Conservation (phyloP, 2,113 vertebrate species). For the Centropristis striata region DNA sequence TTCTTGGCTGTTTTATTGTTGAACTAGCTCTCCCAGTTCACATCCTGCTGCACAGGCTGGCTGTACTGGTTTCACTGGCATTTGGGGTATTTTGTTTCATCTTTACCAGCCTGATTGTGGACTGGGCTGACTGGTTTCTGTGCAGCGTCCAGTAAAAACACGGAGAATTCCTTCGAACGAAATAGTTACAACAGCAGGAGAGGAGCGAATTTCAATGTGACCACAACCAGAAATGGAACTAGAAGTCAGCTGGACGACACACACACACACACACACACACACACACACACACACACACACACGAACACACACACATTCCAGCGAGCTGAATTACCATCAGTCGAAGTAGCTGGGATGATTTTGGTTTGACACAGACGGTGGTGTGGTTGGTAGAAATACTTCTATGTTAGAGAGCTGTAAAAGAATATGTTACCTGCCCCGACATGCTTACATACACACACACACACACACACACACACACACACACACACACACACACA, state of each 20-base stretch:
- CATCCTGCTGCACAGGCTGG: neutral
- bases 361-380: constrained; percentile 31
- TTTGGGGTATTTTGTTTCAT: neutral
- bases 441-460: constrained; percentile 4
- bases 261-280: constrained; percentile 17
- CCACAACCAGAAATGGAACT: constrained; percentile 49
- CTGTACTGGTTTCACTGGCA: neutral
- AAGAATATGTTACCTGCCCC: constrained; percentile 37
- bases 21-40: neutral
- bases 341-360: constrained; percentile 15
- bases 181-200: constrained; percentile 20
- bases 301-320: constrained; percentile 27
- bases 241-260: constrained; percentile 23
- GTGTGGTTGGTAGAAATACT: constrained; percentile 28
- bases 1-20: no score
- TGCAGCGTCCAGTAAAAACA: neutral
- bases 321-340: constrained; percentile 36
- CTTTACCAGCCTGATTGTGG: neutral
- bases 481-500: constrained; percentile 36
- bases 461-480: constrained; percentile 16
- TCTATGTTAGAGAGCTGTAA: constrained; percentile 15
- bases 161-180: constrained; percentile 10
- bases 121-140: neutral
- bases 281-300: constrained; percentile 21
- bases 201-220: constrained; percentile 35